Conservation (phyloP, 2,888 invertebrate species). For the Pterostichus niger region DNA sequence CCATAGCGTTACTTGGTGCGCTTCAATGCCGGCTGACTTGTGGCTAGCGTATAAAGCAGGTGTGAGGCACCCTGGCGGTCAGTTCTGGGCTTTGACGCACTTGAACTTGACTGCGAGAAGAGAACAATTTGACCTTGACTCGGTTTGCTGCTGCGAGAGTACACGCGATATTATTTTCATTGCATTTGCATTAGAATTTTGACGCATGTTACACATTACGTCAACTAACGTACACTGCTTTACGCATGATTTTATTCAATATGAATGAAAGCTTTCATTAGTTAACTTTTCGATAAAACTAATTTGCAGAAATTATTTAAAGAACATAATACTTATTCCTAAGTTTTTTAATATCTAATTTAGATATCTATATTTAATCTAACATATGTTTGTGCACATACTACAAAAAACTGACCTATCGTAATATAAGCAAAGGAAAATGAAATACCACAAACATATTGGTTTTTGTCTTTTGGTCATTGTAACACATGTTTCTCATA, state of each 20-base stretch:
- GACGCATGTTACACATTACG: background rate
- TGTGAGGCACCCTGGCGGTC: conserved; percentile 2
- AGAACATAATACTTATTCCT: too few species aligned
- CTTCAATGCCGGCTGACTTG: conserved; percentile 18
- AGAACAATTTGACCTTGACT: conserved; percentile 56
- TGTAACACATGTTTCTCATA: too few species aligned
- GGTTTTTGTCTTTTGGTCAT: too few species aligned
- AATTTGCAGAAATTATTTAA: background rate
- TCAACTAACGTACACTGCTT: too few species aligned
- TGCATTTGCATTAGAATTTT: conserved; percentile 19
- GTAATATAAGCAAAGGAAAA: too few species aligned
- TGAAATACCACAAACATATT: too few species aligned
- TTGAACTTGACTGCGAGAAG: conserved; percentile 6
- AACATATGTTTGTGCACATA: too few species aligned
- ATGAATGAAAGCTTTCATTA: conserved; percentile 1
- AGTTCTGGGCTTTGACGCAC: background rate
- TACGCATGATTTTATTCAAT: too few species aligned
- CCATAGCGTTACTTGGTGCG: conserved; percentile 1
- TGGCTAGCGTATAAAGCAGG: conserved; percentile 31
- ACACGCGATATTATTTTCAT: background rate
- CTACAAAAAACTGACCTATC: too few species aligned
- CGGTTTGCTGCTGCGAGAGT: conserved; percentile 6
- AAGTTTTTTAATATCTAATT: too few species aligned
- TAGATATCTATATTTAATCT: too few species aligned
- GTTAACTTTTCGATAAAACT: background rate